Percentiles rank a stretch among this genome's conserved stretches.
Conservation (phyloP, 2,888 invertebrate species). For the Endotricha flammealis region DNA sequence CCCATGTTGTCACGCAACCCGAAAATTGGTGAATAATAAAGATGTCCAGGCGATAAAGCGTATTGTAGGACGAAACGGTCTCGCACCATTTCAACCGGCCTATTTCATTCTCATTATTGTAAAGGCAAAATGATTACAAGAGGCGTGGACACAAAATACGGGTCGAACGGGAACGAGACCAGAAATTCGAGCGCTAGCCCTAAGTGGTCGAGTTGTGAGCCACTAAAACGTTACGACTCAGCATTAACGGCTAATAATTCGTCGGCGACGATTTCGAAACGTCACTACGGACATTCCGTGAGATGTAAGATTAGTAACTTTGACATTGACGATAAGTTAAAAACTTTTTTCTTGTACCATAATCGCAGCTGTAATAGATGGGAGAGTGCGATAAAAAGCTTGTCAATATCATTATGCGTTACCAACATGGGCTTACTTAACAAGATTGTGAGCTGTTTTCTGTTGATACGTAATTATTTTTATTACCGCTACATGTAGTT, state of each 20-base stretch:
- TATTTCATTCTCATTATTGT: no score
- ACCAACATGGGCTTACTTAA: constrained; percentile 55
- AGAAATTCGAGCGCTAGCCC: constrained; percentile 52
- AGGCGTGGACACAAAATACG: constrained; percentile 24
- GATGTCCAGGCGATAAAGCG: background rate
- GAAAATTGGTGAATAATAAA: background rate
- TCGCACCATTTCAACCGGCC: no score
- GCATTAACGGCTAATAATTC: constrained; percentile 65
- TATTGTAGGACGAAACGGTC: background rate
- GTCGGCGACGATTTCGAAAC: constrained; percentile 64
- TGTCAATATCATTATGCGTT: constrained; percentile 66
- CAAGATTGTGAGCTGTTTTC: constrained; percentile 58
- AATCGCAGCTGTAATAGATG: constrained; percentile 54
- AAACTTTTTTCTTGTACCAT: constrained; percentile 59
- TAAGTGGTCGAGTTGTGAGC: constrained; percentile 53
- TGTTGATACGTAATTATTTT: constrained; percentile 63
- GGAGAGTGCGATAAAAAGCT: constrained; percentile 54
- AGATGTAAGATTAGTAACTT: constrained; percentile 60
- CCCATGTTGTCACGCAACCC: background rate
- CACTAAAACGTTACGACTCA: constrained; percentile 53
- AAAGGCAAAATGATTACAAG: constrained; percentile 7
- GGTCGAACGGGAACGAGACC: constrained; percentile 32
- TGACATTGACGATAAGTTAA: constrained; percentile 59
- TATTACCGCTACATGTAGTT: constrained; percentile 32
- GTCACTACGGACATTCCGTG: constrained; percentile 48